Conservation (phyloP, 2,888 invertebrate species). For the Apotomis turbidana region DNA sequence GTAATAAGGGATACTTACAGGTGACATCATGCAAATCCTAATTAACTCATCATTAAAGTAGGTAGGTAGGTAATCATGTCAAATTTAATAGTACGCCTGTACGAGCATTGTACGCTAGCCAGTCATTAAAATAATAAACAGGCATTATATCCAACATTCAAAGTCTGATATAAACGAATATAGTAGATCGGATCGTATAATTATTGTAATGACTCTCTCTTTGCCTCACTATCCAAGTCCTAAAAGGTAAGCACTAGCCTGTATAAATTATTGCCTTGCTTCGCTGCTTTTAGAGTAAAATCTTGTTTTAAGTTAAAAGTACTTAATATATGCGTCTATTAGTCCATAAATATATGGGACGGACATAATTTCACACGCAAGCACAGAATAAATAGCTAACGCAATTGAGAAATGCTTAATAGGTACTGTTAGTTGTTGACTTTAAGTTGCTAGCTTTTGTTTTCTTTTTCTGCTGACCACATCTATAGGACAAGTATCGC, state of each 20-base stretch:
- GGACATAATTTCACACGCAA: not conserved
- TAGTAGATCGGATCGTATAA: not conserved
- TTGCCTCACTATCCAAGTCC: not conserved
- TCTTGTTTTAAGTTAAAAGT: not conserved
- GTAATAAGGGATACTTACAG: not conserved
- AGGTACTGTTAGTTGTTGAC: too few relatives aligned
- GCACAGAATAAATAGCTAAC: not conserved
- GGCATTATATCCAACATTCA: not conserved
- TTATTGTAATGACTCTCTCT: not conserved
- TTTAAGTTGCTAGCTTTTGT: too few relatives aligned
- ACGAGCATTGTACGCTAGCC: too few relatives aligned
- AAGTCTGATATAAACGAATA: not conserved
- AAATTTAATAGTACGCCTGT: not conserved
- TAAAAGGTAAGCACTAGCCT: not conserved
- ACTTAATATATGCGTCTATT: not conserved
- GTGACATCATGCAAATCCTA: slow-evolving; percentile 22
- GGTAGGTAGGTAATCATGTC: slow-evolving; percentile 1
- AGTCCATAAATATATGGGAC: not conserved
- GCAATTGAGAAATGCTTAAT: too few relatives aligned
- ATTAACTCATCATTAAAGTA: not conserved
- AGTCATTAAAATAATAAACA: slow-evolving; percentile 13
- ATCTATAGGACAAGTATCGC: too few relatives aligned
- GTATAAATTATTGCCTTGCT: not conserved
- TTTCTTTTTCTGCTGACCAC: too few relatives aligned
- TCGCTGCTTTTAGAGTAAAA: not conserved